A percentile compares a stretch with the other conserved stretches of the same genome.
Conservation (phyloP, 2,113 vertebrate genomes). For the Misgurnus anguillicaudatus region DNA sequence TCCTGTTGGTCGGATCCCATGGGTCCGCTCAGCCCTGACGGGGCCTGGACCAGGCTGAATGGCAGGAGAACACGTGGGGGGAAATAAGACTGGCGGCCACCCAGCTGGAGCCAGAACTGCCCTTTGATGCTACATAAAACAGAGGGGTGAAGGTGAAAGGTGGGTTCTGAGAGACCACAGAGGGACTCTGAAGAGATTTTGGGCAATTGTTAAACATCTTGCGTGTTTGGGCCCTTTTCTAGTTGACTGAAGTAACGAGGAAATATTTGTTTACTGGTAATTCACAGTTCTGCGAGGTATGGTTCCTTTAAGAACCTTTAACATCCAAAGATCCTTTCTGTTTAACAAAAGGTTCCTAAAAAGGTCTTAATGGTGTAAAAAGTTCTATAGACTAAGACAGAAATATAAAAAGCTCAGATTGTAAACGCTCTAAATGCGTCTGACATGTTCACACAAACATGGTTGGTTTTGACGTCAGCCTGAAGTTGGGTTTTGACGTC, state of each 20-base stretch:
- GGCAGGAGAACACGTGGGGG: constrained; percentile 64
- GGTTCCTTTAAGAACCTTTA: no score
- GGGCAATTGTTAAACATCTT: not conserved
- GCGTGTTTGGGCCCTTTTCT: not conserved
- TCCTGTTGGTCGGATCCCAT: constrained; percentile 74
- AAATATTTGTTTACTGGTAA: no score
- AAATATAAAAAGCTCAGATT: no score
- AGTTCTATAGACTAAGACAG: no score
- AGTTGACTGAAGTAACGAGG: no score
- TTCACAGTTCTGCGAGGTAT: not conserved
- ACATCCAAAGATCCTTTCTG: no score
- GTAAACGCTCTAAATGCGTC: no score
- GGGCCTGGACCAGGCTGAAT: constrained; percentile 68
- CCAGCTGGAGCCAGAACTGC: constrained; percentile 71
- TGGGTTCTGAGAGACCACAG: constrained; percentile 50
- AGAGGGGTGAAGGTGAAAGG: constrained; percentile 51
- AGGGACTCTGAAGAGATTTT: not conserved
- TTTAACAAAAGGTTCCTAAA: no score
- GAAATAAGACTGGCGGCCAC: constrained; percentile 77
- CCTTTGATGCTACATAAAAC: constrained; percentile 72
- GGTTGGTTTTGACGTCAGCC: no score
- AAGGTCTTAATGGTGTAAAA: no score
- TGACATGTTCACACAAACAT: no score
- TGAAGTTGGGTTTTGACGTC: no score
- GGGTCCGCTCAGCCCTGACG: constrained; percentile 74